Base-by-base conservation (phyloP, 2,888 invertebrate species). In the Anthophora plumipes region DNA sequence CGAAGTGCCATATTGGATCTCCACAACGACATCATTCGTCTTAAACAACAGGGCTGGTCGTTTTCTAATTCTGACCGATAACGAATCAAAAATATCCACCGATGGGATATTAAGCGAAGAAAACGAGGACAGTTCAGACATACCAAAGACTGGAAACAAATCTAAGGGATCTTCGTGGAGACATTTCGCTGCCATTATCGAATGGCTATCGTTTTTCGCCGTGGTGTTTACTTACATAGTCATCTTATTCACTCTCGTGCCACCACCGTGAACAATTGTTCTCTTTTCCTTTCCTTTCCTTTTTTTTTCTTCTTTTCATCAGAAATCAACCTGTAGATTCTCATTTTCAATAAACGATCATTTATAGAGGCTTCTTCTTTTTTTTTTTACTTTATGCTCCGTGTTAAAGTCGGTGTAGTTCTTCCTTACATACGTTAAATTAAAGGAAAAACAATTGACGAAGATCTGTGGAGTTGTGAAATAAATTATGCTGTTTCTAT, bases 1-100 rank as follows among this genome's bases (percentile, higher is more conserved):
- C 4, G 74, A 89, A 1, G 85, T 91, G 7, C 93, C 93, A 4
- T 81, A 71, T 43, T 92, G 91, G 91, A 84, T 93, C 8, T 82
- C 83, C 0, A 79, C 85, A 6, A 74, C 75, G 6, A 89, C 90
- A 1, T 73, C 87, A 5, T 61, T 89, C n/a, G 80, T 92, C 5
- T 66, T 89, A 39, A 91, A 74, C 71, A 90, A 87, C 71, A 87
- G 86, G 1, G 85, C 88, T 2, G 89, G 90, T 7, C 88, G 89
- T 67, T 88, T 91, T 20, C 67, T 93, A 0, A 83, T 91, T 12
- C 60, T 88, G 0, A 78, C 83, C 12, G 70, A 84, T 14, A 77
- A 85, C 11, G 83, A 89, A 6, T 72, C 70, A 0, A 88, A 88
- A 57, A 77, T 43, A 0, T 73, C 82, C 5, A n/a, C 48, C 0